Conservation (phyloP, 1,140 invertebrate species). For the Drosophila equinoxialis region DNA sequence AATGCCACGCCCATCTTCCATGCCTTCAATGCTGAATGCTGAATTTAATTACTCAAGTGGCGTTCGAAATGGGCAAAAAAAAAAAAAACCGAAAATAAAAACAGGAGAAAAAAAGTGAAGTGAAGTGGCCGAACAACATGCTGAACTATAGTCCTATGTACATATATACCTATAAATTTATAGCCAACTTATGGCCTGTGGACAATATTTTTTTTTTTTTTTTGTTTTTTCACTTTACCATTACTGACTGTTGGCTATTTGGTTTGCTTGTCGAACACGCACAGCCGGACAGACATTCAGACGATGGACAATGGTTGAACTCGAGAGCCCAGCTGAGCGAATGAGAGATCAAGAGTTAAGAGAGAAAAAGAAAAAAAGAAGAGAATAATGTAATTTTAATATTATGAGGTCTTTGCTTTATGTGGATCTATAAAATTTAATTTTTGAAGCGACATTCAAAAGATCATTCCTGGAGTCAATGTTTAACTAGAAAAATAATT, state of each 20-base stretch:
- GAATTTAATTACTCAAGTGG: constrained; percentile 80
- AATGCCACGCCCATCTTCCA: constrained; percentile 68
- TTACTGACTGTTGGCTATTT: constrained; percentile 16
- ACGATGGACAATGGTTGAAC: background rate
- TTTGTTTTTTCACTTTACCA: constrained; percentile 20
- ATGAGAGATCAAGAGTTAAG: background rate
- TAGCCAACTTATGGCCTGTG: constrained; percentile 42
- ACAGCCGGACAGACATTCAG: constrained; percentile 1
- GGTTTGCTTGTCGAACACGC: constrained; percentile 30
- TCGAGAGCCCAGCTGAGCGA: background rate
- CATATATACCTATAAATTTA: constrained; percentile 46
- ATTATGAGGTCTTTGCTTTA: too few relatives aligned
- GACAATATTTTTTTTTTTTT: constrained; percentile 27
- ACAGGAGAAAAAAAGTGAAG: constrained; percentile 15
- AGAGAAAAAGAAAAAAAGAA: too few relatives aligned
- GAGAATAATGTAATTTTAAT: too few relatives aligned
- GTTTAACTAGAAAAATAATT: too few relatives aligned
- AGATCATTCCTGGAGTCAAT: too few relatives aligned
- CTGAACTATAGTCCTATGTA: constrained; percentile 24
- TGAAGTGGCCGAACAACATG: constrained; percentile 31
- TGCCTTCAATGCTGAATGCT: constrained; percentile 37
- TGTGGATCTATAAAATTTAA: too few relatives aligned
- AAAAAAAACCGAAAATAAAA: constrained; percentile 1
- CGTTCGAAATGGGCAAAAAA: constrained; percentile 23
- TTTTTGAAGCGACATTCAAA: too few relatives aligned